Evolutionary conservation across 1,140 invertebrate species (phyloP).

Genomic region (Hesperophylax magnus): DNA sequence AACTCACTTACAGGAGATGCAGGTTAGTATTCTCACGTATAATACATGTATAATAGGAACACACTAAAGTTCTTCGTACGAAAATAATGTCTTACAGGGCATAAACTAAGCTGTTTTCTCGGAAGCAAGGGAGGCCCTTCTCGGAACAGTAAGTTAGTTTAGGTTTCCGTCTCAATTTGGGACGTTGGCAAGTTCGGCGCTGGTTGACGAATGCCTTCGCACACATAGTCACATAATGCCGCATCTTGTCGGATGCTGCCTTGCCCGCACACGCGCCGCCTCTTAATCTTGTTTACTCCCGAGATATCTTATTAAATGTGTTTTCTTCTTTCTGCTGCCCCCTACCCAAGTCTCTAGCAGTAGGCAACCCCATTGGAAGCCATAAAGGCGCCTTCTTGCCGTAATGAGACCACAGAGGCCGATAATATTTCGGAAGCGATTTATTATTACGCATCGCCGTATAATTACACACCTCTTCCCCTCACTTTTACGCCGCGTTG

Average conservation of each 20-base stretch:
- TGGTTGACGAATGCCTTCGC: not conserved
- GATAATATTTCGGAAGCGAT: slow-evolving; percentile 58
- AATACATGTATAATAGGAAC: no score
- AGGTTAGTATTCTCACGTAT: no score
- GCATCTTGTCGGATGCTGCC: not conserved
- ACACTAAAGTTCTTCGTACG: no score
- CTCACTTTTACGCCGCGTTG: slow-evolving; percentile 34
- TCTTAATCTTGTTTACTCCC: slow-evolving; percentile 57
- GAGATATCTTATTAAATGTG: slow-evolving; percentile 58
- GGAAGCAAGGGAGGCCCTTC: no score
- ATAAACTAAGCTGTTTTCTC: no score
- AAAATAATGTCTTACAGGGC: no score
- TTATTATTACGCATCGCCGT: slow-evolving; percentile 57
- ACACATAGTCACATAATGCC: not conserved
- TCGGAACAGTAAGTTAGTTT: not conserved
- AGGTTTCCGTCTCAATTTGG: slow-evolving; percentile 7
- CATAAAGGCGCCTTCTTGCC: slow-evolving; percentile 55
- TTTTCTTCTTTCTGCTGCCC: slow-evolving; percentile 33
- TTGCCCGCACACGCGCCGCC: slow-evolving; percentile 44
- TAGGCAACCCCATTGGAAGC: slow-evolving; percentile 50
- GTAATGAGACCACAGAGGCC: slow-evolving; percentile 57
- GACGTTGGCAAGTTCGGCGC: not conserved
- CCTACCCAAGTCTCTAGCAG: not conserved
- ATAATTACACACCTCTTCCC: slow-evolving; percentile 54
- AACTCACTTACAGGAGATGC: no score